Base-by-base conservation (phyloP, 2,888 invertebrate species). In the Epinotia demarniana region DNA sequence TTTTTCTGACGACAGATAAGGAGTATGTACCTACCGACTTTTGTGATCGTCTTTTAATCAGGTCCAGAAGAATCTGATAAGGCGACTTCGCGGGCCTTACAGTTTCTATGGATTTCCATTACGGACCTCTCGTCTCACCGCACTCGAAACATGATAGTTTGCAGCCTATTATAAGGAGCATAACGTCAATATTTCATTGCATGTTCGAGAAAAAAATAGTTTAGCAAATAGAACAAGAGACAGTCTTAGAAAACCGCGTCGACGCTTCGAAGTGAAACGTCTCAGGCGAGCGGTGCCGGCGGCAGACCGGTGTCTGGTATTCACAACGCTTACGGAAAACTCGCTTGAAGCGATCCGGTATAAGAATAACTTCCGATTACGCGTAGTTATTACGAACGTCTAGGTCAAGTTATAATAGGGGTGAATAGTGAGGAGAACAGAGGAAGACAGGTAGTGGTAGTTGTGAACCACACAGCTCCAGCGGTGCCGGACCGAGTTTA, bases 401-500 rank as follows among this genome's bases (percentile, higher is more conserved):
- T 12, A 18, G 66, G 11, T 2, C 53, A 49, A 19, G 23, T 33
- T 46, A 9, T 23, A 49, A 9, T 23, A 49, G n/a, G 19, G 64
- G 64, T 49, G 13, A 11, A 23, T 27, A 13, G 3, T 13, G 8
- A 61, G 33, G 16, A n/a, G 11, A 16, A 3, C 33, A 8, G 61
- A 63, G 55, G 18, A 19, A 27, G 23, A n/a, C 46, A 72, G 33
- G 55, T 57, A 43, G 8, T 53, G 53, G n/a, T n/a, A n/a, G 53
- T 16, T n/a, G 53, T 53, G 39, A 39, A 39, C 8, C 39, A 9
- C 39, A 39, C 39, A 39, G 39, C 39, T n/a, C n/a, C 53, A n/a
- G 53, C 63, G 57, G 57, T 61, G 61, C 55, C 53, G 67, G 68
- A 63, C 62, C 58, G 64, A 75, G 75, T 66, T 75, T 75, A 75